Evolutionary conservation across 2,797 vertebrate species (phyloP), one percentile per base, ranked within the genome.

Genomic region (Ispidina picta): DNA sequence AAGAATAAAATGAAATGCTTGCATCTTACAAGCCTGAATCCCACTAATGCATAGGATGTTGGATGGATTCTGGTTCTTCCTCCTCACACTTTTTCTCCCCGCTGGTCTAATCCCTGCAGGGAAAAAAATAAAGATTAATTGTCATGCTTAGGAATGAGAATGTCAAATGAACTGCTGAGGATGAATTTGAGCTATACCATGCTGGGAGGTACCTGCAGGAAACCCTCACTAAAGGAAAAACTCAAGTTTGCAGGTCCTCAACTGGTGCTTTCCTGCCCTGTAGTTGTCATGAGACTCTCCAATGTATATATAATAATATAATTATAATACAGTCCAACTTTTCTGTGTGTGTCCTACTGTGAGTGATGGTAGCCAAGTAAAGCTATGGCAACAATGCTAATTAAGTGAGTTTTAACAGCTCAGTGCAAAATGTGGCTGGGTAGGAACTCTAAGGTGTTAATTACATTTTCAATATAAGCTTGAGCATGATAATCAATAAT

Each of bases 1-100:
- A 26, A 52, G 26, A 81, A 46, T 73, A 10, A 37, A 79, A 46
- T 21, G 6, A 15, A 23, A 63, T 66, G 25, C 28, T 60, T 79
- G 8, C 70, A 13, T 20, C 59, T 26, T 26, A 72, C 7, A 28
- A 37, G 37, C 37, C 37, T 37, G 37, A 8, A 6, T 52, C 5
- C 10, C 75, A 10, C 39, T 68, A 41, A 25, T 28, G 25, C 0
- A 0, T 55, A 37, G 26, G 2, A 5, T 59, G 12, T 94, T 76
- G 1, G 4, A 49, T 87, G 48, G 6, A 19, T 86, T 79, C 31
- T 58, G 76, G 18, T 48, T 88, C 48, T 70, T 51, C 80, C 63
- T 84, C 72, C 21, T 91, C 10, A 14, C 4, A 2, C 63, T 64
- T 31, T 79, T 93, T 86, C 25, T 72, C 66, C 41, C n/a, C 66